A percentile compares a stretch with the other conserved stretches of the same genome.
Evolutionary conservation across 2,113 vertebrate genomes (phyloP).

Genomic region (Triplophysa siluroides): DNA sequence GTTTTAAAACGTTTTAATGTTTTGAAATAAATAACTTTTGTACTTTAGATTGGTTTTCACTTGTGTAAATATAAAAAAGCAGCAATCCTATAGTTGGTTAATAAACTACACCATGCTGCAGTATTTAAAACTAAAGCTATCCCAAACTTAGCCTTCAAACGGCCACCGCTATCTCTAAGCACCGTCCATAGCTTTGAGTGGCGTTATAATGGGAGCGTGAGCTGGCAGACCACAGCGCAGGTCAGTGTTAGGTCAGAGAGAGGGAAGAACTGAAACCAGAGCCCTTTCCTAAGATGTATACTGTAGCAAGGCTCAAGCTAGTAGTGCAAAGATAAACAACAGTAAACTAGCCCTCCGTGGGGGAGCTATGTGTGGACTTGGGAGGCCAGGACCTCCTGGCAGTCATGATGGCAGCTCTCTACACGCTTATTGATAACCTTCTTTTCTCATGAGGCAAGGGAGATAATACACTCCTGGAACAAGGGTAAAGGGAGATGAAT

Average conservation of each 20-base stretch:
- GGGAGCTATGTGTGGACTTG: constrained; percentile 37
- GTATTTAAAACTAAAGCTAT: neutral
- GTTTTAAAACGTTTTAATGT: too few species aligned
- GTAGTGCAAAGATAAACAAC: constrained; percentile 47
- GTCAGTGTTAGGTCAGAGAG: constrained; percentile 34
- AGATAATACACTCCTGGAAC: constrained; percentile 49
- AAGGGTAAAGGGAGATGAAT: constrained; percentile 78
- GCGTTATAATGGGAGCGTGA: constrained; percentile 17
- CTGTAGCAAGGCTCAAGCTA: constrained; percentile 31
- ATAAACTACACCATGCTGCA: neutral
- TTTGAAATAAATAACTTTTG: too few species aligned
- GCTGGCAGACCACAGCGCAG: constrained; percentile 21
- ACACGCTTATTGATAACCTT: constrained; percentile 80
- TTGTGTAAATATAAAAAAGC: too few species aligned
- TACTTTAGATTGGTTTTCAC: too few species aligned
- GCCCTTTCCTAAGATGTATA: constrained; percentile 29
- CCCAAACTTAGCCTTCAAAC: neutral
- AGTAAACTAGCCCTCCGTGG: constrained; percentile 51
- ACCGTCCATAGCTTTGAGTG: constrained; percentile 11
- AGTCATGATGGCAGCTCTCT: constrained; percentile 73
- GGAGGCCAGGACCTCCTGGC: constrained; percentile 67
- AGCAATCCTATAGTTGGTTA: too few species aligned
- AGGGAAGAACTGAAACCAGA: constrained; percentile 40
- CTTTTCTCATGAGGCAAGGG: constrained; percentile 72
- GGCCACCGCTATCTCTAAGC: constrained; percentile 8